These are phyloP conservation scores for Eurytemora carolleeae DNA, from an alignment of 1,140 invertebrate species.

Conservation along the genomic window DNA sequence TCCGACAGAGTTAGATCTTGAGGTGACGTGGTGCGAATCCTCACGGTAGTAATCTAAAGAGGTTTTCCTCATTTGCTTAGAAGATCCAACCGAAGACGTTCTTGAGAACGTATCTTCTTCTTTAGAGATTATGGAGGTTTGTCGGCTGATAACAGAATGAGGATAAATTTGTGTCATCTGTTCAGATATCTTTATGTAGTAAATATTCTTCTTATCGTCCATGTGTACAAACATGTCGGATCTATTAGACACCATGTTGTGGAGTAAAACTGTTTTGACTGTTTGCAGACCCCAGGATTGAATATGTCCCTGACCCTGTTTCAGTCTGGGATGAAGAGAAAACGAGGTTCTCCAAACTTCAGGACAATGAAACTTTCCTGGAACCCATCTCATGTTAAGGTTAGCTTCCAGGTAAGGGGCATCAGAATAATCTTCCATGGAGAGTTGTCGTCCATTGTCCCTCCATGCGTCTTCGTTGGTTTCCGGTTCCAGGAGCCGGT, in stretches of 20 bases:
- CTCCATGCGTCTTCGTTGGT: slow-evolving; percentile 26
- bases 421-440: not conserved
- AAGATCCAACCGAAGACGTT: not conserved
- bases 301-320: slow-evolving; percentile 25
- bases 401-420: slow-evolving; percentile 29
- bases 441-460: not conserved
- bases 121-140: not conserved
- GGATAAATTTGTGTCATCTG: not conserved
- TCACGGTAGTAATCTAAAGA: not conserved
- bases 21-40: slow-evolving; percentile 26
- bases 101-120: not conserved
- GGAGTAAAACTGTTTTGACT: slow-evolving; percentile 42
- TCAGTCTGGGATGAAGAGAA: slow-evolving; percentile 45
- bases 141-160: not conserved
- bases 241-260: slow-evolving; percentile 50
- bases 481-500: slow-evolving; percentile 44
- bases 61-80: not conserved
- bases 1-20: slow-evolving; percentile 38
- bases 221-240: slow-evolving; percentile 61
- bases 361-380: slow-evolving; percentile 49
- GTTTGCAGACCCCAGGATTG: slow-evolving; percentile 27
- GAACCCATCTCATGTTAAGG: slow-evolving; percentile 28
- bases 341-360: slow-evolving; percentile 51
- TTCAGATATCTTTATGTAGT: slow-evolving; percentile 35
- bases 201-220: slow-evolving; percentile 43